Evolutionary conservation across 2,888 invertebrate genomes (phyloP).

Genomic region (Synergus laeviventris): DNA sequence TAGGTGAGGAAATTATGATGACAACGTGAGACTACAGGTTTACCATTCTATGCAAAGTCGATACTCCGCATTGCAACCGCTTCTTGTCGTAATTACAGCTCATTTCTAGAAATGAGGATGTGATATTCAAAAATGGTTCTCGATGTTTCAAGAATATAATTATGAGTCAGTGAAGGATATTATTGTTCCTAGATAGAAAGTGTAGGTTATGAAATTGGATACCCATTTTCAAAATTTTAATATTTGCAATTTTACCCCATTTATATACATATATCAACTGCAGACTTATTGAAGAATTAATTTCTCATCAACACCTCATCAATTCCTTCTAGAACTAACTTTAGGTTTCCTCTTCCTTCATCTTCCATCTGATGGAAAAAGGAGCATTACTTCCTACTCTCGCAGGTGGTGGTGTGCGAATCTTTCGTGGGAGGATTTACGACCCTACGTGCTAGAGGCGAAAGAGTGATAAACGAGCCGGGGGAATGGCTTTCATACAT

Average conservation of each 20-base stretch:
- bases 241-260: too few species aligned
- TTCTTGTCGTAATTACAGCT: conserved; percentile 5
- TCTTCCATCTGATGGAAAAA: neutral
- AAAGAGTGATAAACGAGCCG: conserved; percentile 47
- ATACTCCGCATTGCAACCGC: neutral
- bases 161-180: neutral
- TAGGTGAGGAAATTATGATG: conserved; percentile 3
- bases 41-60: conserved; percentile 5
- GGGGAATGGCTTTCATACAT: conserved; percentile 42
- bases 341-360: neutral
- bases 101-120: neutral
- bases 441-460: conserved; percentile 47
- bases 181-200: neutral
- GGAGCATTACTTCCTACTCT: neutral
- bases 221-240: neutral
- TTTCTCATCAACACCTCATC: too few species aligned
- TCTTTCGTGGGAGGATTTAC: conserved; percentile 28
- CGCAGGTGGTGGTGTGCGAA: conserved; percentile 11
- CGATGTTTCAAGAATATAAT: neutral
- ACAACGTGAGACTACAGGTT: neutral
- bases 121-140: neutral
- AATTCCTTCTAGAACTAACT: too few species aligned
- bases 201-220: neutral
- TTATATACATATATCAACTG: too few species aligned
- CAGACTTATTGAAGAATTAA: too few species aligned